A percentile compares a stretch with the other conserved stretches of the same genome.
phyloP scores from a whole-genome alignment of 2,113 vertebrate genomes.

The Chaenocephalus aceratus region DNA sequence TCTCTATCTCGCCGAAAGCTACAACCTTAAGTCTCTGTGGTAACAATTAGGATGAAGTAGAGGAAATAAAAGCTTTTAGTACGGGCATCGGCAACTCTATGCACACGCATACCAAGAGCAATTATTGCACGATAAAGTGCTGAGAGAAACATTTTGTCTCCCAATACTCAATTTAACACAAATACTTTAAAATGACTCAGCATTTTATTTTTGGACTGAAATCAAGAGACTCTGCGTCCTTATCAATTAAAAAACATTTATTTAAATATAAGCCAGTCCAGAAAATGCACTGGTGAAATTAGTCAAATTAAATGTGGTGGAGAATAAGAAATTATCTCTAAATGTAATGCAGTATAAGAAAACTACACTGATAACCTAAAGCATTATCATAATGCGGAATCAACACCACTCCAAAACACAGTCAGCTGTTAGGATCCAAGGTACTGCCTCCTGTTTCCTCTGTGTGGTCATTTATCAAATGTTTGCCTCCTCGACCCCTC shows the following conservation, averaged over 20 bases:
- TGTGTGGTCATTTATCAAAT: too few relatives aligned
- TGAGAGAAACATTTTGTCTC: not conserved
- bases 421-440: too few relatives aligned
- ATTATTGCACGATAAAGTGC: not conserved
- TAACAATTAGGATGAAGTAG: constrained; percentile 26
- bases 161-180: not conserved
- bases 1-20: constrained; percentile 25
- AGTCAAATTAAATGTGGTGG: too few relatives aligned
- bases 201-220: not conserved
- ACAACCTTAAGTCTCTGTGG: constrained; percentile 26
- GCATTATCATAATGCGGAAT: too few relatives aligned
- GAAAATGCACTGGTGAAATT: too few relatives aligned
- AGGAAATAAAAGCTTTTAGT: not conserved
- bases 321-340: too few relatives aligned
- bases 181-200: not conserved
- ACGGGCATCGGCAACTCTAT: not conserved
- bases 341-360: too few relatives aligned
- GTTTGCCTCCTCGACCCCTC: too few relatives aligned
- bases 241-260: not conserved
- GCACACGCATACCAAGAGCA: not conserved
- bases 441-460: too few relatives aligned
- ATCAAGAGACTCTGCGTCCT: not conserved
- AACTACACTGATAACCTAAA: too few relatives aligned
- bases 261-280: not conserved
- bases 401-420: too few relatives aligned